Evolutionary conservation across 1,140 invertebrate genomes (phyloP).

Genomic region (Bicyclus anynana): DNA sequence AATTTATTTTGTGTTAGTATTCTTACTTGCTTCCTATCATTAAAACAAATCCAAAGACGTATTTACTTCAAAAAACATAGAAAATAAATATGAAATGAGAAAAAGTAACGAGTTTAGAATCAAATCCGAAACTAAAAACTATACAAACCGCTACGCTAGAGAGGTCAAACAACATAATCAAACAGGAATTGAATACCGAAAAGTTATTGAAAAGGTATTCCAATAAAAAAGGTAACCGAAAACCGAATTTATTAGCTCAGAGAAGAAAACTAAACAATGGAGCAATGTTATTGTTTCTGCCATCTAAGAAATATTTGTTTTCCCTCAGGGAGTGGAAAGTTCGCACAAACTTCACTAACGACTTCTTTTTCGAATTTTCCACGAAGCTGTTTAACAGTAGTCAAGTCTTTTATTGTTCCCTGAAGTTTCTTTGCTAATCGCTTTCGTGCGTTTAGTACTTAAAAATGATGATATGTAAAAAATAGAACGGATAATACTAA

Average conservation of each 20-base stretch:
- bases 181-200: no score
- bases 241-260: neutral
- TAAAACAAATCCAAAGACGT: no score
- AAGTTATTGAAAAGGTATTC: no score
- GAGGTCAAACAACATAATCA: no score
- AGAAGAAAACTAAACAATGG: neutral
- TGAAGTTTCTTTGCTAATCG: slow-evolving; percentile 49
- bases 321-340: neutral
- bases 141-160: no score
- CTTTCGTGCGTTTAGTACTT: slow-evolving; percentile 39
- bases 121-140: no score
- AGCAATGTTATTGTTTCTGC: neutral
- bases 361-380: slow-evolving; percentile 2
- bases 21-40: no score
- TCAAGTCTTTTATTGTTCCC: slow-evolving; percentile 52
- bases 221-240: neutral
- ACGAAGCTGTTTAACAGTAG: slow-evolving; percentile 56
- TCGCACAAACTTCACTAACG: neutral
- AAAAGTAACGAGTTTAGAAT: no score
- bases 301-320: slow-evolving; percentile 4
- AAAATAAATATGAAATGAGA: no score
- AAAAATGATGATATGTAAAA: slow-evolving; percentile 16
- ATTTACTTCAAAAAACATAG: no score
- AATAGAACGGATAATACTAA: neutral
- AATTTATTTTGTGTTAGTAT: no score